Conservation (phyloP, 2,888 invertebrate species). For the Cylloceria caligata region DNA sequence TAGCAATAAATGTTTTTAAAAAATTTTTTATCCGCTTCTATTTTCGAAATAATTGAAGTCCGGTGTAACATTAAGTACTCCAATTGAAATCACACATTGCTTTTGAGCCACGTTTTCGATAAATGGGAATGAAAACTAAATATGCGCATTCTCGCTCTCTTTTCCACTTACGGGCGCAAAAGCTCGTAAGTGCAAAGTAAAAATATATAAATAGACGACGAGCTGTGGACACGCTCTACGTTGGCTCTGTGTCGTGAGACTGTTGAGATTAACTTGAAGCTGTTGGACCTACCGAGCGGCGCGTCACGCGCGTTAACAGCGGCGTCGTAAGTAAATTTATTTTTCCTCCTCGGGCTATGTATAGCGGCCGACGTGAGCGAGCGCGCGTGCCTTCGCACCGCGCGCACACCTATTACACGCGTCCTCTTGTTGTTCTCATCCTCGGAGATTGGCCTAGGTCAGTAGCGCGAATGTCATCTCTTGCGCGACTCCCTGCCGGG, state of each 20-base stretch:
- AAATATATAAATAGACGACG: too few species aligned
- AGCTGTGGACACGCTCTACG: too few species aligned
- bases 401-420: slow-evolving; percentile 7
- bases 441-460: slow-evolving; percentile 60
- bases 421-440: slow-evolving; percentile 51
- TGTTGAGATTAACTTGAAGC: background rate
- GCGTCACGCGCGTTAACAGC: background rate
- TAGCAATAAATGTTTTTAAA: too few species aligned
- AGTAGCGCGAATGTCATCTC: slow-evolving; percentile 63
- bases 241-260: background rate
- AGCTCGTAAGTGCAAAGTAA: too few species aligned
- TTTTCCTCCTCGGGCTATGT: slow-evolving; percentile 5
- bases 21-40: too few species aligned
- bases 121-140: too few species aligned
- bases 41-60: too few species aligned
- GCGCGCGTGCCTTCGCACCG: slow-evolving; percentile 21
- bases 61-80: too few species aligned
- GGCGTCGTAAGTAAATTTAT: background rate
- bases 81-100: too few species aligned
- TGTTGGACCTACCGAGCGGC: background rate
- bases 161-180: too few species aligned
- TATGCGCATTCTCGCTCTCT: too few species aligned
- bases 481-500: slow-evolving; percentile 32
- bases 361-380: background rate
- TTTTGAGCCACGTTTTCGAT: too few species aligned